Evolutionary conservation across 2,113 vertebrate species (phyloP).

Genomic region (Sylvietta virens): DNA sequence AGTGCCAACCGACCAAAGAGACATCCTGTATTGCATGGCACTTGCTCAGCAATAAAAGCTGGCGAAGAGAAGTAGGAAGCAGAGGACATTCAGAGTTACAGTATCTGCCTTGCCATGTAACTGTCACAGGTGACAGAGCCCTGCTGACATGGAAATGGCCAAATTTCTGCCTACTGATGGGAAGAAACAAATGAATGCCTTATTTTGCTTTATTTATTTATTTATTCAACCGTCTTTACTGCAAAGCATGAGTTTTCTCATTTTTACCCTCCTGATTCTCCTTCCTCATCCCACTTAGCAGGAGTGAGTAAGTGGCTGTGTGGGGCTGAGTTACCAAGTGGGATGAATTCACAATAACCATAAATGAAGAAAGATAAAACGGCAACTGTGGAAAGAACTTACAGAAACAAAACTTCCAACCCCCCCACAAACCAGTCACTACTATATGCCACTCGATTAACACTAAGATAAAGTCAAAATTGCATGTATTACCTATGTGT

Average conservation of each 20-base stretch:
- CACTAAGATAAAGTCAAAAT: neutral
- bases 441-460: neutral
- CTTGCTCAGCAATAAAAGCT: neutral
- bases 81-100: neutral
- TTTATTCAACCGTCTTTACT: neutral
- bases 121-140: accelerated
- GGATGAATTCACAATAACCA: neutral
- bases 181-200: neutral
- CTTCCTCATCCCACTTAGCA: neutral
- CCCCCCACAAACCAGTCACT: neutral
- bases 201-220: neutral
- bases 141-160: neutral
- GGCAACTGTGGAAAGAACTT: neutral
- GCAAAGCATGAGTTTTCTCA: accelerated
- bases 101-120: neutral
- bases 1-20: neutral
- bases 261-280: neutral
- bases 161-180: neutral
- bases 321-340: neutral
- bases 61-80: neutral
- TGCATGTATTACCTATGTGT: conserved; percentile 86
- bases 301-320: neutral
- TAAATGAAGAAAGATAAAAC: neutral
- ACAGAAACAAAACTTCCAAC: neutral
- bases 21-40: neutral